Base-by-base conservation (phyloP, 2,888 invertebrate species). In the Pimpla rufipes region DNA sequence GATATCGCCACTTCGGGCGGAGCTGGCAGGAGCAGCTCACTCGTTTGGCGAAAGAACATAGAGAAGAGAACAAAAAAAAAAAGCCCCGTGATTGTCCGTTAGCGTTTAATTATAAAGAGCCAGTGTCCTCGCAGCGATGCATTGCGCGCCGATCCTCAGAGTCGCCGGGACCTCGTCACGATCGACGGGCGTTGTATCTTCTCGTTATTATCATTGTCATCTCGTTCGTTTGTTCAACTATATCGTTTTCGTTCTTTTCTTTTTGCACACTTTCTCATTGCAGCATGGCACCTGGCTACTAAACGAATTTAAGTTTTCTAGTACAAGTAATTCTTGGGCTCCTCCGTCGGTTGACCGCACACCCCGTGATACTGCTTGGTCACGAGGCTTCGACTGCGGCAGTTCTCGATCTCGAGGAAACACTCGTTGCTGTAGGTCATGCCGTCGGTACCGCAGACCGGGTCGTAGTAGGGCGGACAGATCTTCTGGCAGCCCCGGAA, bases 341-440 rank as follows among this genome's bases (percentile, higher is more conserved):
- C 97, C 87, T 97, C 97, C 71, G 96, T 95, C 1, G 98, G 98
- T 86, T 97, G 96, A 67, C 97, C 96, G 93, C 98, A 98, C 23
- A 97, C 96, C 64, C 98, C 98, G 91, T 97, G 95, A 90, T 97
- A 96, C 90, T 96, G 96, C 92, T 97, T 95, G 86, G 95, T 95
- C 62, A 98, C 97, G 88, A 96, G 93, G 89, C 96, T 96, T 92
- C 97, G 95, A 87, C 97, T 97, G 90, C 97, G 95, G 92, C 98
- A 98, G 90, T 97, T 98, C 93, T 98, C 98, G 94, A 98, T 97
- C 91, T 97, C 97, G 89, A 98, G 94, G 95, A 98, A 97, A 93
- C 98, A 98, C 88, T 96, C 96, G 94, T 98, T 98, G 91, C 98
- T 97, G 95, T 98, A 98, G 0, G 98, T 98, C 95, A 97, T 97